Base-by-base conservation (phyloP, 1,140 invertebrate species). In the Goniozus legneri region DNA sequence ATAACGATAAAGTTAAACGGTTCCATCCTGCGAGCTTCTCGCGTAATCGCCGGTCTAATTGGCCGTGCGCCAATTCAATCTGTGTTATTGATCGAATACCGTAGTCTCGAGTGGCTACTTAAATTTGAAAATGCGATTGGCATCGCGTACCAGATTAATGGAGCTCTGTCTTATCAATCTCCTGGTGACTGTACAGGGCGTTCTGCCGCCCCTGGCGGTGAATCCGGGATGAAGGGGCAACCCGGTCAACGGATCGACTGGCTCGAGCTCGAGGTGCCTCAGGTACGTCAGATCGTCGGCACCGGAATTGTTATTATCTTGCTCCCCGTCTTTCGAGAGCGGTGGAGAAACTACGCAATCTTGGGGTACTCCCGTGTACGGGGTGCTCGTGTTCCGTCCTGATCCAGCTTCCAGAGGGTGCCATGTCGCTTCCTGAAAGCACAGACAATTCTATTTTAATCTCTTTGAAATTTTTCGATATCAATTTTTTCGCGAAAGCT, bases 111-210 rank as follows among this genome's bases (percentile, higher is more conserved):
- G n/a, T n/a, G n/a, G n/a, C n/a, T n/a, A n/a, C n/a, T n/a, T n/a
- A n/a, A n/a, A n/a, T n/a, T n/a, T n/a, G n/a, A n/a, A n/a, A n/a
- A n/a, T n/a, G n/a, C n/a, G n/a, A n/a, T n/a, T n/a, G n/a, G n/a
- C n/a, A n/a, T n/a, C n/a, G 10, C 44, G 8, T 44, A 73, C 73
- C 66, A 71, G 72, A 62, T 69, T 73, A 30, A 47, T 50, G 2
- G 60, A 56, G 8, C 61, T 58, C 30, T 70, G 62, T 41, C 74
- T 62, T 41, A 69, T 56, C 54, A 80, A 73, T 67, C 80, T 80
- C 61, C 85, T 84, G 20, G 88, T 89, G 35, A 84, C 83, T 2
- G 88, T 92, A 62, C 90, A 92, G 0, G 89, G 88, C 1, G 89
- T 92, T 47, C 88, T 78, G n/a, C 89, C 89, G 38, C 80, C 62